Evolutionary conservation across 2,797 vertebrate species (phyloP), one percentile per base, ranked within the genome.

Genomic region (Xenentodon cancila): DNA sequence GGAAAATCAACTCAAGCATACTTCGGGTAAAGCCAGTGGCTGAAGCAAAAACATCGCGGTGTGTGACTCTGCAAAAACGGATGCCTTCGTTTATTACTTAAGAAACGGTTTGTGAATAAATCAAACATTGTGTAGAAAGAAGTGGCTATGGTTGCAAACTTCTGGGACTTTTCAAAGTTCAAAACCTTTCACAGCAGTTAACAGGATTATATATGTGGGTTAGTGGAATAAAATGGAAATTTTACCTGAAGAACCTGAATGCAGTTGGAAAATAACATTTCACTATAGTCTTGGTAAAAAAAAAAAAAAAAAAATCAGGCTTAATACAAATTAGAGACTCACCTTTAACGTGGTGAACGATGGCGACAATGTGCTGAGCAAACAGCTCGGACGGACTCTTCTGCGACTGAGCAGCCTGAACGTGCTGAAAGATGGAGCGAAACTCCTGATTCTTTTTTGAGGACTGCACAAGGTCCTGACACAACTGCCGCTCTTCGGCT

Each of bases 341-440:
- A 98, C 98, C 97, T 97, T 96, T 96, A 32, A 97, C 95, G 25
- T 98, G 96, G 79, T 99, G 98, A 70, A 99, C 95, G 22, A 99
- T 97, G 45, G 96, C 94, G 89, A 99, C 97, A 42, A 99, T 97
- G 75, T 99, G 98, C 61, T 99, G 97, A 63, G 98, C 96, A 90
- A 99, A 99, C 48, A 97, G 90, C 73, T 99, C 98, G 4, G 96
- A 97, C 16, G 96, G 95, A 70, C 95, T 96, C 22, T 94, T 92
- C 80, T 95, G 94, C 25, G 92, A 86, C 83, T 94, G 95, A 75
- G 95, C 92, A 57, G 94, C 91, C 75, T 95, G 94, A 86, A 97
- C 96, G 0, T 98, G 96, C 52, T 98, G 95, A 87, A 97, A 98
- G 88, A 97, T 96, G 1, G 96, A 95, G 57, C 95, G 96, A 69